Evolutionary conservation across 2,888 invertebrate genomes (phyloP).

Genomic region (Dichetophora obliterata): DNA sequence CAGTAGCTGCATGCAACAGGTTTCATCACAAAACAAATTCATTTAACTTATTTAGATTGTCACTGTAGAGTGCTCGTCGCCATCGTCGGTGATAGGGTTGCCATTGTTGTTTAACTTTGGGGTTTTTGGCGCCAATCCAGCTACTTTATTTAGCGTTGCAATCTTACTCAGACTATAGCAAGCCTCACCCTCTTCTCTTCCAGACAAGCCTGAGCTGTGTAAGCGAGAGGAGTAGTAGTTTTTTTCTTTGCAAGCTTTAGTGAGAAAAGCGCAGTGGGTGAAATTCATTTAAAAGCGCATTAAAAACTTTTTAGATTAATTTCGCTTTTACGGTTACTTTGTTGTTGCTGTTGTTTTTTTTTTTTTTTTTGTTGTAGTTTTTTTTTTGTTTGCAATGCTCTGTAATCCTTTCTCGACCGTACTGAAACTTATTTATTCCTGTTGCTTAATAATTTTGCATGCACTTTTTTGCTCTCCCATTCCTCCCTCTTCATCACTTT

Average conservation of each 20-base stretch:
- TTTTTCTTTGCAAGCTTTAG: too few species aligned
- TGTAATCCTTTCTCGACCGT: background rate
- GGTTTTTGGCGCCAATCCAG: background rate
- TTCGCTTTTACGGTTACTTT: constrained; percentile 53
- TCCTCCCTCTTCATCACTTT: background rate
- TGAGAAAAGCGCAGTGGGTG: background rate
- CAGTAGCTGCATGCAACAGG: constrained; percentile 34
- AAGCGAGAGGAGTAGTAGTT: too few species aligned
- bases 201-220: too few species aligned
- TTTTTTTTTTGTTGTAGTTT: constrained; percentile 50
- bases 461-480: constrained; percentile 1
- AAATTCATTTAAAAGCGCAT: constrained; percentile 66
- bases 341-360: constrained; percentile 43
- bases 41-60: constrained; percentile 37
- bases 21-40: constrained; percentile 32
- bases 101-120: background rate
- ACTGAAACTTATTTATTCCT: constrained; percentile 4
- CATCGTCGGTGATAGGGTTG: background rate
- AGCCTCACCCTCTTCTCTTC: too few species aligned
- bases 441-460: background rate
- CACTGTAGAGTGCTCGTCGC: constrained; percentile 14
- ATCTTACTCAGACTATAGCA: background rate
- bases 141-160: background rate
- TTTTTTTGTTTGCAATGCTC: background rate
- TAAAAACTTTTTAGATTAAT: constrained; percentile 69